Evolutionary conservation across 2,888 invertebrate genomes (phyloP), one percentile per base, ranked within the genome.

Genomic region (Fabriciana adippe): DNA sequence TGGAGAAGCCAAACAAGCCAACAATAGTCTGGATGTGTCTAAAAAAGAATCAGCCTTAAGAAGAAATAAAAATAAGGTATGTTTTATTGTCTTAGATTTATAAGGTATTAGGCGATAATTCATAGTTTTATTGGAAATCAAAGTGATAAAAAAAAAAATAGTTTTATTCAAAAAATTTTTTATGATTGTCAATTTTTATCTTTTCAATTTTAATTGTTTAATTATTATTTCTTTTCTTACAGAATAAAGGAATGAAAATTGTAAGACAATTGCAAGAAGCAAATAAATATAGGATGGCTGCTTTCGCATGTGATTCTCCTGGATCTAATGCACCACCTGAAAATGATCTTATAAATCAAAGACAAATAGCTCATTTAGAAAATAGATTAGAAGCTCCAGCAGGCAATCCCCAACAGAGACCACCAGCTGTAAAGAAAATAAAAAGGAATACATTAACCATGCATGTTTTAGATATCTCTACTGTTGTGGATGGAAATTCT

Each of bases 381-480:
- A 87, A 88, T 77, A 84, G 86, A 78, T 83, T 83, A 72, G 87
- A 88, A 74, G 84, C 84, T 66, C 87, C 86, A 45, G 84, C 86
- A 56, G 85, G 81, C 48, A 86, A 88, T 65, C 81, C 80, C 51
- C 84, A 83, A 69, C 84, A 83, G 61, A 81, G 83, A 65, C 89
- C 87, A 48, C 94, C 94, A 70, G 83, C 85, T 67, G 84, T 88
- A 1, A 95, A 95, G 77, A 95, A 94, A 78, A 85, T 93, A 18
- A 93, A 93, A 81, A 92, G 94, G 72, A 96, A 96, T 78, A 95
- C 95, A 26, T 93, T 98, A 81, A 95, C 96, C 26, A 94, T 98
- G 89, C 98, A 97, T 90, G 96, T 97, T 15, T 93, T 98, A 76
- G 98, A 98, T 88, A 96, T 98, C 74, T 94, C 96, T 26, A 94